Base-by-base conservation (phyloP, 1,140 invertebrate genomes). In the Pantala flavescens region DNA sequence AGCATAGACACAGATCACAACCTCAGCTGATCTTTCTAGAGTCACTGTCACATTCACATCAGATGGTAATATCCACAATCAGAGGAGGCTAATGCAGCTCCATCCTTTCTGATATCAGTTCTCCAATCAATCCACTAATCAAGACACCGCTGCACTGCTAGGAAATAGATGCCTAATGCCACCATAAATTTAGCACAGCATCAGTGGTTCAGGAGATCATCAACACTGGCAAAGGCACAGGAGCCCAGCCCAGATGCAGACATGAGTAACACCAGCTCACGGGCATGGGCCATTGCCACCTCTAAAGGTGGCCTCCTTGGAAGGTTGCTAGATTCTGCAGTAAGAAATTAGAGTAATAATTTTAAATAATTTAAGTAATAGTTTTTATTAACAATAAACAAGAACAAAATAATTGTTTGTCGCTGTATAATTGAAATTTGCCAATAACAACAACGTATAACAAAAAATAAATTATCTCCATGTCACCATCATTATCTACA, bases 281-380 rank as follows among this genome's bases (percentile, higher is more conserved):
- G 89, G 23, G 95, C 92, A 82, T 98, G 96, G 77, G 91, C 90
- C 79, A 95, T 89, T 78, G 94, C 92, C 77, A 96, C 89, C 87
- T 98, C 96, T 79, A 98, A 85, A 7, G 96, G 93, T 70, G 96
- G 96, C 78, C 91, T 89, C 80, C 93, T 89, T 73, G 93, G 90
- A 83, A 95, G 88, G 83, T 93, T 93, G 82, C 92, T 91, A 78
- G 93, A 94, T 86, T 96, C 95, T 97, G 85, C 36, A 86, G 82
- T 70, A 11, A n/a, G 11, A 70, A 70, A 11, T 2, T n/a, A 70
- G 2, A 11, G 2, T 7, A 21, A 5, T 70, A 70, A 70, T 21
- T 21, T 70, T 70, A n/a, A 5, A 70, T 7, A 70, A 70, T 2
- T 7, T 70, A 3, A 7, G 23, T 7, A 70, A 70, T 21, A 21